Percentiles rank a stretch among this genome's conserved stretches.
These are phyloP conservation scores for Aporophyla lueneburgensis DNA, from an alignment of 2,888 invertebrate species.

Conservation along the genomic window DNA sequence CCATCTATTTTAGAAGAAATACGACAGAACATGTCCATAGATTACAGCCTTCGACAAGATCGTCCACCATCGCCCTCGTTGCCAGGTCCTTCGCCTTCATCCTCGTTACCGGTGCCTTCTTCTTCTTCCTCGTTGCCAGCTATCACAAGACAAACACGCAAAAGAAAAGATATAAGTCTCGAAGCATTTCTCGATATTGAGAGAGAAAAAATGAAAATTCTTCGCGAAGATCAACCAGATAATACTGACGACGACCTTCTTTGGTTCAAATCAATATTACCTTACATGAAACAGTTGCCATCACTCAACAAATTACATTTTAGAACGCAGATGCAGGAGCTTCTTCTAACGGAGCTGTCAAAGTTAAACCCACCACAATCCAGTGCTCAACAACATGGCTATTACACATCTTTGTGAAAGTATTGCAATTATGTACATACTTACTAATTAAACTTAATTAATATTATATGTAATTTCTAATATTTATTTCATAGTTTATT, in stretches of 20 bases:
- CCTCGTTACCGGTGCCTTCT: constrained; percentile 51
- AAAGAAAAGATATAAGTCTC: constrained; percentile 57
- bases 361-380: too few species aligned
- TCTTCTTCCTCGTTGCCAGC: constrained; percentile 64
- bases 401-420: too few species aligned
- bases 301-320: constrained; percentile 66
- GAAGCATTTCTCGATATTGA: constrained; percentile 63
- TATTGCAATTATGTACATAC: too few species aligned
- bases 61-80: neutral
- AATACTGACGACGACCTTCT: constrained; percentile 59
- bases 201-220: constrained; percentile 61
- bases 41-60: constrained; percentile 16
- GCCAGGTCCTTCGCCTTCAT: constrained; percentile 38
- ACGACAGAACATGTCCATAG: constrained; percentile 30
- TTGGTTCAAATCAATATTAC: constrained; percentile 68
- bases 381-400: too few species aligned
- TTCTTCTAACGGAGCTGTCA: too few species aligned
- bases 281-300: constrained; percentile 67
- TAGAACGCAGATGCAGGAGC: constrained; percentile 54
- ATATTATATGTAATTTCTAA: too few species aligned
- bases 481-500: too few species aligned
- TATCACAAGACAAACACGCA: constrained; percentile 64
- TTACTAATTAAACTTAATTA: too few species aligned
- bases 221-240: constrained; percentile 59
- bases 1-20: constrained; percentile 31